Percentiles rank a stretch among this genome's conserved stretches.
These are phyloP conservation scores for Gadopsis marmoratus DNA, from an alignment of 2,797 vertebrate species.

Conservation along the genomic window DNA sequence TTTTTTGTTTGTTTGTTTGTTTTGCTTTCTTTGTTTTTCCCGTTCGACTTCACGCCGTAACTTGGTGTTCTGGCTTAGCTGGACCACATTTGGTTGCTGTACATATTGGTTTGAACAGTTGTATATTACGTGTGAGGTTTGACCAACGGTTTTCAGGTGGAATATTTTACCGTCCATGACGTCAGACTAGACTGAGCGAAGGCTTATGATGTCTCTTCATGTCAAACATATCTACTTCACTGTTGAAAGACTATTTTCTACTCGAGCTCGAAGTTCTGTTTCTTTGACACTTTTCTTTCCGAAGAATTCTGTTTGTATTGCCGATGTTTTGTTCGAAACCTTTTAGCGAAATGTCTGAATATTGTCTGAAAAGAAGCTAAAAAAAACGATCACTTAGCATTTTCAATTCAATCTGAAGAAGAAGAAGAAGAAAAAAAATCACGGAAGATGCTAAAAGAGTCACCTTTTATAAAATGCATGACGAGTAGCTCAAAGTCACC, in stretches of 20 bases:
- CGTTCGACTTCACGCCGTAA: constrained; percentile 13
- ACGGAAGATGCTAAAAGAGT: constrained; percentile 34
- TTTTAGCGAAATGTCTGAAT: constrained; percentile 18
- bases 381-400: constrained; percentile 45
- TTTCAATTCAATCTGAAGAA: constrained; percentile 54
- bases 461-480: constrained; percentile 81
- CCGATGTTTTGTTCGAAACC: constrained; percentile 17
- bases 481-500: constrained; percentile 72
- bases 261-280: constrained; percentile 54
- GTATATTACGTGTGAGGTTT: constrained; percentile 24
- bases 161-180: constrained; percentile 16
- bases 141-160: constrained; percentile 17
- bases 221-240: constrained; percentile 68
- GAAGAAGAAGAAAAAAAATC: constrained; percentile 6
- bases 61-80: constrained; percentile 6
- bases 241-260: constrained; percentile 68
- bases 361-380: constrained; percentile 49
- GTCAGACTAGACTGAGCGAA: constrained; percentile 29
- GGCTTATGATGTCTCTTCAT: constrained; percentile 41
- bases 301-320: constrained; percentile 16
- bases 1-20: constrained; percentile 34
- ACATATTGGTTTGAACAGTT: constrained; percentile 23
- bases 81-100: constrained; percentile 26
- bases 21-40: constrained; percentile 42
- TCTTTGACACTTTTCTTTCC: constrained; percentile 15